Evolutionary conservation across 2,113 vertebrate genomes (phyloP).

Genomic region (Polypterus bichir): DNA sequence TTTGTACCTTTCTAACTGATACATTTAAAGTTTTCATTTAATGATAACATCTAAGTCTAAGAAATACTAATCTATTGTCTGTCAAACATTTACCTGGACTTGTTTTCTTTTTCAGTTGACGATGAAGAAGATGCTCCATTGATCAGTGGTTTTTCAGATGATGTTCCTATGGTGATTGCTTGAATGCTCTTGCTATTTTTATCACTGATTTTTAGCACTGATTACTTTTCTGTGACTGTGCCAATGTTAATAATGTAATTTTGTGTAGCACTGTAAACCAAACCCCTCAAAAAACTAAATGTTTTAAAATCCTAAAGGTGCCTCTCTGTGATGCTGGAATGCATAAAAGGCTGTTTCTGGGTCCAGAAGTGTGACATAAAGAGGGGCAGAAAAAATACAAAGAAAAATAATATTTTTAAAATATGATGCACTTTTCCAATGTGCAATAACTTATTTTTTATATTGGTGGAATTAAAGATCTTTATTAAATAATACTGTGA

Average conservation of each 20-base stretch:
- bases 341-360: neutral
- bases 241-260: constrained; percentile 7
- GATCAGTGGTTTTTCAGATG: constrained; percentile 97
- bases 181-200: constrained; percentile 42
- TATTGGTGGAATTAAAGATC: constrained; percentile 23
- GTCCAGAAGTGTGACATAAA: neutral
- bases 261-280: neutral
- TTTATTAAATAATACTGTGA: neutral
- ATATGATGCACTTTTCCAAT: constrained; percentile 61
- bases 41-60: too few relatives aligned
- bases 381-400: constrained; percentile 15
- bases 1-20: too few relatives aligned
- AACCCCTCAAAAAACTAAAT: neutral
- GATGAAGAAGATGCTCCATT: constrained; percentile 91
- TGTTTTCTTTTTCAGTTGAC: constrained; percentile 57
- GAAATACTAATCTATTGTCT: neutral
- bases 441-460: constrained; percentile 73
- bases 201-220: too few relatives aligned
- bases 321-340: neutral
- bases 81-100: neutral
- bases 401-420: constrained; percentile 56
- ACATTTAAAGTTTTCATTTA: neutral
- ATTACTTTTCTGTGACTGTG: neutral
- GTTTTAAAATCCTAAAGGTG: too few relatives aligned
- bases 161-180: constrained; percentile 96